Evolutionary conservation across 2,797 vertebrate species (phyloP).

Genomic region (Discoglossus pictus): DNA sequence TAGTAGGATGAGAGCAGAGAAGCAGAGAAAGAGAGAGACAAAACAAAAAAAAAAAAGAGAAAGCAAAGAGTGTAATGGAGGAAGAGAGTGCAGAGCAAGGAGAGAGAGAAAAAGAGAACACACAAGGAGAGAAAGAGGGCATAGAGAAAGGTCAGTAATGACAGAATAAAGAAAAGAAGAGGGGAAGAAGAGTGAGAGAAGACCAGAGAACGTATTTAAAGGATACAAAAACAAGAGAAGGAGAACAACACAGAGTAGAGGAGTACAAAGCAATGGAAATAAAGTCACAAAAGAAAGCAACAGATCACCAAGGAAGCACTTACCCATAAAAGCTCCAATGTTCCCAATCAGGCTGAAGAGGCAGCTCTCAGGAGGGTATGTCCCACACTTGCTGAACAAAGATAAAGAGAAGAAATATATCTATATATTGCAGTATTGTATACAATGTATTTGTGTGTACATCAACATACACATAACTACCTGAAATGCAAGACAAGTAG

Average conservation of each 20-base stretch:
- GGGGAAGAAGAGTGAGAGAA: not conserved
- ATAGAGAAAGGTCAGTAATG: too few relatives aligned
- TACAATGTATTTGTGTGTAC: too few relatives aligned
- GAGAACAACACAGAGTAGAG: not conserved
- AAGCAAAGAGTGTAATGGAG: constrained; percentile 11
- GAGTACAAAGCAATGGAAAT: not conserved
- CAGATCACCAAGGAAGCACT: constrained; percentile 52
- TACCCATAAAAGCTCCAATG: constrained; percentile 91
- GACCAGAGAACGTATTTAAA: not conserved
- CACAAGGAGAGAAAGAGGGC: constrained; percentile 38
- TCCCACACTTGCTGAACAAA: constrained; percentile 84
- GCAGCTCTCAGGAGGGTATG: constrained; percentile 89
- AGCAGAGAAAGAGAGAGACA: too few relatives aligned
- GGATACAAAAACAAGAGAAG: not conserved
- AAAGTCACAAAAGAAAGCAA: not conserved
- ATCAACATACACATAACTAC: too few relatives aligned
- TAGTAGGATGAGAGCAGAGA: too few relatives aligned
- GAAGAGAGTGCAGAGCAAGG: constrained; percentile 10
- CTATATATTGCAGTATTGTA: not conserved
- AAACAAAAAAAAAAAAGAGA: too few relatives aligned
- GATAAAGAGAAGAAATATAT: constrained; percentile 20
- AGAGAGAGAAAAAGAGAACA: too few relatives aligned
- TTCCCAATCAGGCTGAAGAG: constrained; percentile 93
- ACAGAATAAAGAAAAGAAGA: too few relatives aligned
- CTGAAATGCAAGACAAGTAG: too few relatives aligned